Evolutionary conservation across 2,888 invertebrate genomes (phyloP).

Genomic region (Emmelina monodactyla): DNA sequence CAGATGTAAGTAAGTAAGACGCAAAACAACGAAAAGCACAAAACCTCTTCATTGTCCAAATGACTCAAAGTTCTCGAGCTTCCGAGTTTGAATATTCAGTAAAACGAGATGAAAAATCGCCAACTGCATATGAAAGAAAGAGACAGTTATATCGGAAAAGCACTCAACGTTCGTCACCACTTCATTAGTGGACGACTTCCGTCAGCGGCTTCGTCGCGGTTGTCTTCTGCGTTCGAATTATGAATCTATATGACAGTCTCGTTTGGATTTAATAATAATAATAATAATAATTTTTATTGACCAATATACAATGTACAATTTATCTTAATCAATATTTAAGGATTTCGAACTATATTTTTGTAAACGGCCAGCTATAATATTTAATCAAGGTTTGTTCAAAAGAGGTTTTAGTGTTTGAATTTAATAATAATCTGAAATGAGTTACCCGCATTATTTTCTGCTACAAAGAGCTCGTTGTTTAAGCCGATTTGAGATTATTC

Average conservation of each 20-base stretch:
- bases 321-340: too few species aligned
- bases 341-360: too few species aligned
- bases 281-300: too few species aligned
- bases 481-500: slow-evolving; percentile 35
- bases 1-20: background rate
- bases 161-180: slow-evolving; percentile 30
- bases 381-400: too few species aligned
- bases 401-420: too few species aligned
- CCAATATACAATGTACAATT: too few species aligned
- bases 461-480: slow-evolving; percentile 18
- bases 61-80: slow-evolving; percentile 32
- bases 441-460: too few species aligned
- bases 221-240: slow-evolving; percentile 3
- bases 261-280: too few species aligned
- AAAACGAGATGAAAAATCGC: slow-evolving; percentile 20
- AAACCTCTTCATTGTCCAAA: slow-evolving; percentile 36
- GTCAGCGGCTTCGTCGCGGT: slow-evolving; percentile 17
- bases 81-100: slow-evolving; percentile 10
- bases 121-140: slow-evolving; percentile 9
- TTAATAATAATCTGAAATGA: too few species aligned
- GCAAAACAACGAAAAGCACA: slow-evolving; percentile 13
- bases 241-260: too few species aligned
- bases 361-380: too few species aligned
- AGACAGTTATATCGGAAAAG: slow-evolving; percentile 21
- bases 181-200: slow-evolving; percentile 38